Percentiles rank a stretch among this genome's conserved stretches.
phyloP scores from a whole-genome alignment of 2,113 vertebrate species.

The Dasyprocta punctata region DNA sequence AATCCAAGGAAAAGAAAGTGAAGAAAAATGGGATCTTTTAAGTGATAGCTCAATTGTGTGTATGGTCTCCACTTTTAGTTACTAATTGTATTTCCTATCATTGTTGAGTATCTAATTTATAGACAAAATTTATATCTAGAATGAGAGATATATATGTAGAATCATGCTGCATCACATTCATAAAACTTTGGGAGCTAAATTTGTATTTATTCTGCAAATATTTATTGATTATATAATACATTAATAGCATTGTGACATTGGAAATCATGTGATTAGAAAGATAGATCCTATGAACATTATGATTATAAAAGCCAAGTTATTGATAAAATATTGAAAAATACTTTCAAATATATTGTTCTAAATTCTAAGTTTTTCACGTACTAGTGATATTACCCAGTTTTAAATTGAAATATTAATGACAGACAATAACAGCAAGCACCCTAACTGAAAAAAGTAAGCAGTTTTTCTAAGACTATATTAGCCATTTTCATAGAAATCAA shows the following conservation, averaged over 20 bases:
- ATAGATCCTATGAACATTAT: background rate
- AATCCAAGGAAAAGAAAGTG: constrained; percentile 42
- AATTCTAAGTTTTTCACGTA: background rate
- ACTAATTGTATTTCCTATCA: constrained; percentile 29
- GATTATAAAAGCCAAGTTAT: background rate
- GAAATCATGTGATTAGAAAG: background rate
- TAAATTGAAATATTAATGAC: background rate
- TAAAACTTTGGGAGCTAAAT: background rate
- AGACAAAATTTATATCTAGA: background rate
- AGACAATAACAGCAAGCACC: background rate
- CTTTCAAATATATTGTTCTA: background rate
- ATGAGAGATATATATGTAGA: background rate
- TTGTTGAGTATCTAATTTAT: constrained; percentile 5
- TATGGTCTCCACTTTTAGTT: background rate
- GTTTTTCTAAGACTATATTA: background rate
- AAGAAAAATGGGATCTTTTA: constrained; percentile 60
- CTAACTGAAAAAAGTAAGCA: background rate
- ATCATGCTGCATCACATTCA: background rate
- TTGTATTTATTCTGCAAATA: background rate
- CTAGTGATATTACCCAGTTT: background rate
- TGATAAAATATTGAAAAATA: background rate
- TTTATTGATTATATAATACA: background rate
- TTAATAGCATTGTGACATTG: background rate
- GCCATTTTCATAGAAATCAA: background rate
- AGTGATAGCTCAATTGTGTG: background rate